Percentiles rank a stretch among this genome's conserved stretches.
These are phyloP conservation scores for Drosophila neotestacea DNA, from an alignment of 2,888 invertebrate genomes.

Conservation along the genomic window DNA sequence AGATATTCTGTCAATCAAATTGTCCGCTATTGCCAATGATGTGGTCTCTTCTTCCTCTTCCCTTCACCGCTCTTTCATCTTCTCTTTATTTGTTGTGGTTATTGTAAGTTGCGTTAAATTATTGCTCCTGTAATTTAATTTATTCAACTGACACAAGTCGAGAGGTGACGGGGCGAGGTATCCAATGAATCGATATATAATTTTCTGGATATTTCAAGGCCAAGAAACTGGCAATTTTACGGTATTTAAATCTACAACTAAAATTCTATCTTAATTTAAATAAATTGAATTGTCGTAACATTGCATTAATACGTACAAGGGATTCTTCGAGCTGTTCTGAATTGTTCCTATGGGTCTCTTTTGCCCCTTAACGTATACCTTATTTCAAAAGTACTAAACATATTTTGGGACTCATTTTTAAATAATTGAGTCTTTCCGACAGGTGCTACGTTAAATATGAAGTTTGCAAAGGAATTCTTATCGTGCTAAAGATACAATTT, in stretches of 20 bases:
- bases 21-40: slow-evolving; percentile 27
- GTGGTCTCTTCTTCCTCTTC: slow-evolving; percentile 15
- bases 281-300: background rate
- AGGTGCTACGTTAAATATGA: no score
- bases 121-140: slow-evolving; percentile 63
- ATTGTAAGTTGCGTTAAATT: slow-evolving; percentile 53
- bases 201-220: slow-evolving; percentile 46
- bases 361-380: background rate
- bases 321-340: background rate
- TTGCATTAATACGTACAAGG: background rate
- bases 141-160: slow-evolving; percentile 24
- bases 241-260: slow-evolving; percentile 17
- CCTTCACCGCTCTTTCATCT: background rate
- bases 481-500: no score
- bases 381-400: background rate
- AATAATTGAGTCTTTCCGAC: no score
- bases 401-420: no score
- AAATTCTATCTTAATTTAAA: slow-evolving; percentile 46
- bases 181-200: slow-evolving; percentile 22
- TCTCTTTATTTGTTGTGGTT: slow-evolving; percentile 14
- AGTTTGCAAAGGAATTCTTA: no score
- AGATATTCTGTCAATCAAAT: slow-evolving; percentile 73
- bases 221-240: slow-evolving; percentile 36
- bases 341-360: background rate
- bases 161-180: background rate